Conservation (phyloP, 2,888 invertebrate genomes). For the Amblyjoppa fuscipennis region DNA sequence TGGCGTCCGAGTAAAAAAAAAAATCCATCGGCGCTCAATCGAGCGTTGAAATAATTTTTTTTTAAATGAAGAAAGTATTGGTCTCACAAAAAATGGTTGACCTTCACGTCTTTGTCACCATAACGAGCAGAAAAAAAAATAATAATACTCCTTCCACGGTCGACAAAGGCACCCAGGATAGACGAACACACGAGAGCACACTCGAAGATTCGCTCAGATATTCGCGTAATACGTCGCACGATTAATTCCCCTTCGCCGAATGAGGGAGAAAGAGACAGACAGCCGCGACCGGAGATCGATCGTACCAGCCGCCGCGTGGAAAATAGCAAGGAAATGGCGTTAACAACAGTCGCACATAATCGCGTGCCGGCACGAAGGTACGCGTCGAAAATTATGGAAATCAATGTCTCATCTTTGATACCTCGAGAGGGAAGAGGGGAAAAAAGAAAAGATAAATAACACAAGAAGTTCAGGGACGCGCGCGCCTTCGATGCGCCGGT, state of each 20-base stretch:
- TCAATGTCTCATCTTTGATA: not conserved
- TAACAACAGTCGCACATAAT: not conserved
- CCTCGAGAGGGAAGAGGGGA: not conserved
- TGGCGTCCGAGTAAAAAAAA: not conserved
- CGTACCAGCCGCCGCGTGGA: slow-evolving; percentile 3
- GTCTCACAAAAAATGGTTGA: not conserved
- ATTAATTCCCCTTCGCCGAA: slow-evolving; percentile 11
- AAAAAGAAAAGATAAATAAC: not conserved
- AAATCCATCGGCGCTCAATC: not conserved
- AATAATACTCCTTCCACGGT: not conserved
- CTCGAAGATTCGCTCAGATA: slow-evolving; percentile 9
- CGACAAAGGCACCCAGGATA: not conserved
- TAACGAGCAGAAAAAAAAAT: not conserved
- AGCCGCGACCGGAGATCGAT: slow-evolving; percentile 16
- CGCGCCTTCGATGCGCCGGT: slow-evolving; percentile 35
- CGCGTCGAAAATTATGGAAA: not conserved
- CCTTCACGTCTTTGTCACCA: not conserved
- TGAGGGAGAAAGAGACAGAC: not conserved
- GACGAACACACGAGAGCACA: no score
- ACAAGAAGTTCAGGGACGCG: slow-evolving; percentile 12
- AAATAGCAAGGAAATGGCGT: not conserved
- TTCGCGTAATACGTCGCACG: slow-evolving; percentile 4
- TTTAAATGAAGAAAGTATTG: not conserved
- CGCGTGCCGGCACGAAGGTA: not conserved
- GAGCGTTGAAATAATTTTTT: not conserved